Conservation (phyloP, 1,140 invertebrate species). For the Hypothenemus hampei region DNA sequence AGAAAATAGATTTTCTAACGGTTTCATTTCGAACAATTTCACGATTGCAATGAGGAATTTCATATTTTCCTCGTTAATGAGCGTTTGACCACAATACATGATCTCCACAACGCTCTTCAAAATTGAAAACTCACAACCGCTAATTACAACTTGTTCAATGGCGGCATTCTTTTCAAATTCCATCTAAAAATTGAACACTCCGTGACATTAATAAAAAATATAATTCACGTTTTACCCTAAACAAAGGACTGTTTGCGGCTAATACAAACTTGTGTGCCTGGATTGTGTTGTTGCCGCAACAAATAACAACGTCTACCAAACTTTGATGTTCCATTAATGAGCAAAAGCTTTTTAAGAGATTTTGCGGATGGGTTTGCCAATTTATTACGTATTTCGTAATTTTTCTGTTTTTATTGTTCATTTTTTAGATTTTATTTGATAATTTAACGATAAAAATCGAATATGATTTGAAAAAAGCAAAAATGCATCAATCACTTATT, state of each 20-base stretch:
- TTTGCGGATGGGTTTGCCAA: conserved; percentile 39
- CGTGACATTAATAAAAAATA: neutral
- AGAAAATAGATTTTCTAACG: conserved; percentile 35
- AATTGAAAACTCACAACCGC: conserved; percentile 39
- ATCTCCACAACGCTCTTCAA: conserved; percentile 42
- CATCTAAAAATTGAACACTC: conserved; percentile 12
- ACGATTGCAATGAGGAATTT: conserved; percentile 40
- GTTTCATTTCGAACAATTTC: conserved; percentile 40
- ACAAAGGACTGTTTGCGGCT: conserved; percentile 37
- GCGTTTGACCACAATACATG: conserved; percentile 43
- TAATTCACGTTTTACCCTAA: conserved; percentile 22
- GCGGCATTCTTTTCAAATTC: conserved; percentile 31
- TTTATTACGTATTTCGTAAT: conserved; percentile 33
- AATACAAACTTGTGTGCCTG: conserved; percentile 44
- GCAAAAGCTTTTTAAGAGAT: conserved; percentile 37
- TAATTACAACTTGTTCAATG: conserved; percentile 39
- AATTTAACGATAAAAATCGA: no score
- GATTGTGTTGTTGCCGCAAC: conserved; percentile 41
- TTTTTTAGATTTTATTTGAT: no score
- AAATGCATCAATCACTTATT: no score
- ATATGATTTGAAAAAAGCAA: no score
- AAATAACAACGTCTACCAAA: conserved; percentile 43
- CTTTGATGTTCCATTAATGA: conserved; percentile 42
- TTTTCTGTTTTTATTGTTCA: conserved; percentile 30
- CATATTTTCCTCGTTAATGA: conserved; percentile 36